Evolutionary conservation across 2,888 invertebrate species (phyloP).

Genomic region (Synergus laeviventris): DNA sequence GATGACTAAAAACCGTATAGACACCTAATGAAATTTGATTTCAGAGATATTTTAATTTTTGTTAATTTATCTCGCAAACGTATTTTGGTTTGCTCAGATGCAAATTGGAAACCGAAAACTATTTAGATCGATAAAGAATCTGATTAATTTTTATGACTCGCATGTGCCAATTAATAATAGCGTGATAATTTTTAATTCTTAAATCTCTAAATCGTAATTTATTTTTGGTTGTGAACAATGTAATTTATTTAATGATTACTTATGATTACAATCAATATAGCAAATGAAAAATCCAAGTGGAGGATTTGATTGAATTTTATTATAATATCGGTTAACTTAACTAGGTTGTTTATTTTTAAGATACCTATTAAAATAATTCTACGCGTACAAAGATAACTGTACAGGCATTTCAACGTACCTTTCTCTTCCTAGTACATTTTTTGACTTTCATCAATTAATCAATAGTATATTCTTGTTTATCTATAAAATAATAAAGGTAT

Average conservation of each 20-base stretch:
- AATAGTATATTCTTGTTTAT: too few relatives aligned
- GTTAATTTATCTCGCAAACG: not conserved
- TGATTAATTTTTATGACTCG: slow-evolving; percentile 1
- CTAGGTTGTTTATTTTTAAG: not conserved
- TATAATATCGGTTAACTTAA: not conserved
- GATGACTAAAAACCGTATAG: too few relatives aligned
- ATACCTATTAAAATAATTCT: not conserved
- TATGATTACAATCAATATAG: not conserved
- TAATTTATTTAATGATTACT: not conserved
- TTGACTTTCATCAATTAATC: not conserved
- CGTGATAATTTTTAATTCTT: not conserved
- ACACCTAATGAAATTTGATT: not conserved
- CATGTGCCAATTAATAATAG: not conserved
- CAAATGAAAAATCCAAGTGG: too few relatives aligned
- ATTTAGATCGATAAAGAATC: slow-evolving; percentile 16
- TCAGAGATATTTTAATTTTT: not conserved
- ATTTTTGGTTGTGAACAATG: not conserved
- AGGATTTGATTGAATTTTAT: not conserved
- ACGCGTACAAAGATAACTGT: not conserved
- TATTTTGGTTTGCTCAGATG: not conserved
- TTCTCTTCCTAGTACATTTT: not conserved
- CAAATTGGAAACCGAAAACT: slow-evolving; percentile 7
- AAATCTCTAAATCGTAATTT: not conserved
- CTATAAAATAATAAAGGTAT: not conserved
- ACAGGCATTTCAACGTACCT: not conserved